Evolutionary conservation across 2,113 vertebrate species (phyloP).

Genomic region (Parotia lawesii): DNA sequence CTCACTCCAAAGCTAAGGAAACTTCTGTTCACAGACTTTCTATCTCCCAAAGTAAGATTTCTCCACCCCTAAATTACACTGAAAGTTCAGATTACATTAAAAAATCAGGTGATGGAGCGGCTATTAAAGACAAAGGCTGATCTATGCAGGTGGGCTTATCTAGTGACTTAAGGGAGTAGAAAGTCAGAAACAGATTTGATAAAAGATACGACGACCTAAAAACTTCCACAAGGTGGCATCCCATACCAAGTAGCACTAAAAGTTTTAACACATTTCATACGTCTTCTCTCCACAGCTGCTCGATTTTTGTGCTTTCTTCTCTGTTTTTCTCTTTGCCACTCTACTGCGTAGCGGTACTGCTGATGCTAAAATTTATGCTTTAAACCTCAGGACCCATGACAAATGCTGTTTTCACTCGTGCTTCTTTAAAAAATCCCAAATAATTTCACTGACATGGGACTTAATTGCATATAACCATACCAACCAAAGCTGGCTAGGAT

Average conservation of each 20-base stretch:
- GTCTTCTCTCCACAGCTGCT: background rate
- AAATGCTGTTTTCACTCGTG: background rate
- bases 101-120: background rate
- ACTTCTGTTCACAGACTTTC: background rate
- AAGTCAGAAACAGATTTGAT: background rate
- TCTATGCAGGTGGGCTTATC: background rate
- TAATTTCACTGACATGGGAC: background rate
- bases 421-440: background rate
- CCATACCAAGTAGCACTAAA: background rate
- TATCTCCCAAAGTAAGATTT: background rate
- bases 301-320: background rate
- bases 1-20: background rate
- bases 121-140: background rate
- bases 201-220: background rate
- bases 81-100: background rate
- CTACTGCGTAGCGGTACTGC: background rate
- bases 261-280: background rate
- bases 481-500: background rate
- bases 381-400: background rate
- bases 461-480: background rate
- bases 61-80: background rate
- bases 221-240: constrained; percentile 56
- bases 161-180: background rate
- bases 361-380: constrained; percentile 15
- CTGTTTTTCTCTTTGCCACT: constrained; percentile 20